Evolutionary conservation across 2,797 vertebrate genomes (phyloP).

Genomic region (Ceryle rudis): DNA sequence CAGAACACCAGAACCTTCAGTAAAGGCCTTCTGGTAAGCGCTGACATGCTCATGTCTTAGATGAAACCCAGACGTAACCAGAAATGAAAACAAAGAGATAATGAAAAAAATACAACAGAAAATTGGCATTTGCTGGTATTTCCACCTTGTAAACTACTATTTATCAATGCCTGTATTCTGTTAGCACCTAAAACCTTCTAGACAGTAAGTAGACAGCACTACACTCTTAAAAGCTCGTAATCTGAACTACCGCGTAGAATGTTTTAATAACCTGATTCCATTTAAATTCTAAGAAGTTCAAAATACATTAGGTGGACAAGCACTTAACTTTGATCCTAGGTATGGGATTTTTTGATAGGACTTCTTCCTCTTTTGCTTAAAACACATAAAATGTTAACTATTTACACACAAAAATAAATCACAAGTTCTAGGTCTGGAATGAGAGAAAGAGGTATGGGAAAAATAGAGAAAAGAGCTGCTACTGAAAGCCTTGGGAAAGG

Average conservation of each 20-base stretch:
- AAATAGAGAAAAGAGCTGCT: neutral
- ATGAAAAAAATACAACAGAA: neutral
- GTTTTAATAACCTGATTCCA: neutral
- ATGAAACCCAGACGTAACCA: neutral
- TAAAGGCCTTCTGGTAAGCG: neutral
- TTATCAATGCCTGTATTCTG: neutral
- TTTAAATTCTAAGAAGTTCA: neutral
- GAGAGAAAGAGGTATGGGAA: neutral
- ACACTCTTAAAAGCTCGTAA: neutral
- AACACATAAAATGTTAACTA: neutral
- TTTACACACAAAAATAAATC: neutral
- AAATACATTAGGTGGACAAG: neutral
- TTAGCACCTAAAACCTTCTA: neutral
- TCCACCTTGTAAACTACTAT: neutral
- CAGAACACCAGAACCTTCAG: neutral
- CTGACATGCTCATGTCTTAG: neutral
- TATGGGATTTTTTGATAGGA: neutral
- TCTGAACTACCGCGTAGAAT: neutral
- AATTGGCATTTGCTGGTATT: neutral
- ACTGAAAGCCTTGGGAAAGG: neutral
- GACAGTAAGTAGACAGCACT: neutral
- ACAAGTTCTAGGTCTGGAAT: neutral
- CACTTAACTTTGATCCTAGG: neutral
- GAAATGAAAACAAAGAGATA: neutral
- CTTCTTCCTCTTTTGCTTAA: neutral